Percentiles rank a stretch among this genome's conserved stretches.
Evolutionary conservation across 2,797 vertebrate species (phyloP).

Genomic region (Sebastes alutus): DNA sequence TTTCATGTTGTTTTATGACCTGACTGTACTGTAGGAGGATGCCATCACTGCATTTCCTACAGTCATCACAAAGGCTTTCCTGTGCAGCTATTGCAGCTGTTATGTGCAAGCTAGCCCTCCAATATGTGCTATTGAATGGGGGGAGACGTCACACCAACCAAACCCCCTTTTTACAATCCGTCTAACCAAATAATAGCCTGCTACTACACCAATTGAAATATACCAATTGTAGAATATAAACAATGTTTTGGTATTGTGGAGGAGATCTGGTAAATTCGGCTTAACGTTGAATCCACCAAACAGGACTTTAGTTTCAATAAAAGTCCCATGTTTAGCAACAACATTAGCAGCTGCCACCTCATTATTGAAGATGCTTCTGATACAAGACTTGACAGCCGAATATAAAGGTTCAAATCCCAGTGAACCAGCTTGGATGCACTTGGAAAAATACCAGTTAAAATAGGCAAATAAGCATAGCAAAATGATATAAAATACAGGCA

Average conservation of each 20-base stretch:
- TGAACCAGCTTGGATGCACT: too few relatives aligned
- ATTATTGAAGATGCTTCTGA: too few relatives aligned
- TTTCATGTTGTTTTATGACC: neutral
- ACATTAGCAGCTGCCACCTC: too few relatives aligned
- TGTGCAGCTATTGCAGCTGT: conserved; percentile 18
- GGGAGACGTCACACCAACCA: neutral
- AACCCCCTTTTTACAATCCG: neutral
- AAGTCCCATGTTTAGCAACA: neutral
- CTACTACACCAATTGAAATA: neutral
- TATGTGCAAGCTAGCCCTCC: conserved; percentile 28
- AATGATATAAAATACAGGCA: too few relatives aligned
- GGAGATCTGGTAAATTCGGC: neutral
- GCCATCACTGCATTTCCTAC: conserved; percentile 17
- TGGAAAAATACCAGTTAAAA: too few relatives aligned
- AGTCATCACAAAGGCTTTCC: conserved; percentile 34
- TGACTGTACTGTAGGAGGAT: neutral
- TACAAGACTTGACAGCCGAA: too few relatives aligned
- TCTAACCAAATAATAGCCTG: neutral
- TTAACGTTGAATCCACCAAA: neutral
- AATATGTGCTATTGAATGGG: neutral
- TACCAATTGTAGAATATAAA: neutral
- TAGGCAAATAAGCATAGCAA: too few relatives aligned
- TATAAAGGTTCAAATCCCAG: too few relatives aligned
- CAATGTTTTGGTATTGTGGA: neutral
- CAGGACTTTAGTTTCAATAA: neutral